Conservation (phyloP, 2,888 invertebrate species). For the Brachynemurus nebulosus region DNA sequence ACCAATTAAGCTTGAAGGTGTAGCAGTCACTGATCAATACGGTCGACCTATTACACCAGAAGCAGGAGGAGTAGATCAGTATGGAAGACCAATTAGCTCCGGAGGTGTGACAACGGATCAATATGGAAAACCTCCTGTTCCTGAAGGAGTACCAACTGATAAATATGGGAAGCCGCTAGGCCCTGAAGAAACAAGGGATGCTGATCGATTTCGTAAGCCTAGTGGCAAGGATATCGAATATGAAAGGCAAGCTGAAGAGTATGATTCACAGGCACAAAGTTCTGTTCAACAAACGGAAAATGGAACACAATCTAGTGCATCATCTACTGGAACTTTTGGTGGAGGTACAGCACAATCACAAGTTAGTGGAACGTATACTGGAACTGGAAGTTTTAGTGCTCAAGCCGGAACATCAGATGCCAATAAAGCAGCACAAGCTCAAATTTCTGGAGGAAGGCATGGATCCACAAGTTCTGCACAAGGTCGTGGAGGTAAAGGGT, state of each 20-base stretch:
- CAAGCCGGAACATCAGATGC: slow-evolving; percentile 67
- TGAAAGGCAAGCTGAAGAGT: slow-evolving; percentile 38
- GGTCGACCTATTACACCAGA: neutral
- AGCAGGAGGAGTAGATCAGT: too few relatives aligned
- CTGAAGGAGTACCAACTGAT: neutral
- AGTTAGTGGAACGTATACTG: slow-evolving; percentile 66
- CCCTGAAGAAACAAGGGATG: too few relatives aligned
- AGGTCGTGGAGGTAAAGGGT: slow-evolving; percentile 56
- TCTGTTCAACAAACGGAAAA: slow-evolving; percentile 40
- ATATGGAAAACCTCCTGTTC: neutral
- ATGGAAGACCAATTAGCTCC: neutral
- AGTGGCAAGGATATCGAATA: neutral
- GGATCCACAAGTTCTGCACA: slow-evolving; percentile 64
- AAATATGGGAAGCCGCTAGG: too few relatives aligned
- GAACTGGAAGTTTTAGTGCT: slow-evolving; percentile 67
- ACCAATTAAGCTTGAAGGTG: neutral
- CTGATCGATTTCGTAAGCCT: too few relatives aligned
- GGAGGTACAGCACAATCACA: slow-evolving; percentile 69
- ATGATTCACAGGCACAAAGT: slow-evolving; percentile 61
- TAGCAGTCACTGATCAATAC: neutral
- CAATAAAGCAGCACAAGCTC: slow-evolving; percentile 53
- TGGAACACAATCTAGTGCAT: slow-evolving; percentile 61
- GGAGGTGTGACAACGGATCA: slow-evolving; percentile 2
- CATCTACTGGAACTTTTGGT: slow-evolving; percentile 60
- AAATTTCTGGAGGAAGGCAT: slow-evolving; percentile 56